These are phyloP conservation scores for Caretta caretta DNA, from an alignment of 2,113 vertebrate genomes.

Conservation along the genomic window DNA sequence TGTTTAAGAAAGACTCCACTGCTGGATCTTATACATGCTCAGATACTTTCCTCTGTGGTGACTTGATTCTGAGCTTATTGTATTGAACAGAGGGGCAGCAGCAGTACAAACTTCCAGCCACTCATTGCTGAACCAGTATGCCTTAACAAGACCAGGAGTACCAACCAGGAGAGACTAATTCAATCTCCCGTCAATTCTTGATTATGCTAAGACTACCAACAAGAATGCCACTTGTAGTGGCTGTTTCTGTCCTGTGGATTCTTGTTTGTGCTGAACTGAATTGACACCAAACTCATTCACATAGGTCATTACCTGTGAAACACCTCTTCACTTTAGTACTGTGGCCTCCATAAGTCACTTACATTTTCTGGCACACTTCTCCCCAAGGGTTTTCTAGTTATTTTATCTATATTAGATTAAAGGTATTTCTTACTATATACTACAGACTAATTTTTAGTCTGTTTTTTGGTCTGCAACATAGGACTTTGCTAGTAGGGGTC, in stretches of 20 bases:
- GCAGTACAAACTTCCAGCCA: not conserved
- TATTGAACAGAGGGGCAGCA: not conserved
- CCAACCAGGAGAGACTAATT: not conserved
- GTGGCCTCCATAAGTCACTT: not conserved
- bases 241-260: not conserved
- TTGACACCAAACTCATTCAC: fast-evolving
- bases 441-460: not conserved
- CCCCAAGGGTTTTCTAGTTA: not conserved
- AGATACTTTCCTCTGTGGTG: not conserved
- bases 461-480: not conserved
- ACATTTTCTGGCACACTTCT: not conserved
- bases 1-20: not conserved
- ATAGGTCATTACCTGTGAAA: not conserved
- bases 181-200: not conserved
- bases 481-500: constrained; percentile 20
- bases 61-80: not conserved
- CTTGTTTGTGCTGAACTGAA: not conserved
- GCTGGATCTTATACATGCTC: not conserved
- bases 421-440: not conserved
- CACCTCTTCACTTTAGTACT: not conserved
- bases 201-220: not conserved
- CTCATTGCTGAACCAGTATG: not conserved
- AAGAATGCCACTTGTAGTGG: not conserved
- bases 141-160: not conserved
- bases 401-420: not conserved